Evolutionary conservation across 2,113 vertebrate genomes (phyloP).

Genomic region (Eudyptes chrysolophus): DNA sequence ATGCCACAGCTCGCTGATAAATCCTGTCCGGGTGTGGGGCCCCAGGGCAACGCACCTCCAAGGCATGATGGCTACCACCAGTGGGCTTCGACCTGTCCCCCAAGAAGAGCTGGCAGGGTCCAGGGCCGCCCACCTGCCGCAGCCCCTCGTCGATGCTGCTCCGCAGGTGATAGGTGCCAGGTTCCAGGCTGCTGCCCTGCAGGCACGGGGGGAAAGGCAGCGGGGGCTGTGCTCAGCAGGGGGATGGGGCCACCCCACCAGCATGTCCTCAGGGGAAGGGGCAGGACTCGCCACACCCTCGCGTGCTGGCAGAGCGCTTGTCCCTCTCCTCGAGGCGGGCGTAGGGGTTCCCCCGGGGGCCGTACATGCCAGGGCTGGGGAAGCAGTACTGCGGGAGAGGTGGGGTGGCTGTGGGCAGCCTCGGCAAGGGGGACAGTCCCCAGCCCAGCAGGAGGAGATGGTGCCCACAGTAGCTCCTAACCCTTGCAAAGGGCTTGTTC

Average conservation of each 20-base stretch:
- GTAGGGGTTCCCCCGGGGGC: conserved; percentile 69
- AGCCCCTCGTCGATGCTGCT: conserved; percentile 38
- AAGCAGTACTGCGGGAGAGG: conserved; percentile 42
- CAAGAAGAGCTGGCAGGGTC: conserved; percentile 59
- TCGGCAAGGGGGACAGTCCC: neutral
- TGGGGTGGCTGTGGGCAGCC: neutral
- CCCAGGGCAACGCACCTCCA: conserved; percentile 33
- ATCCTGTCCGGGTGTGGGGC: accelerated
- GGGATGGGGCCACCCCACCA: neutral
- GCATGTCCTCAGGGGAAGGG: neutral
- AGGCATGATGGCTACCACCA: conserved; percentile 34
- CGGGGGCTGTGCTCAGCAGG: neutral
- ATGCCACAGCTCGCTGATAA: neutral
- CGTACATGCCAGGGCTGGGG: conserved; percentile 76
- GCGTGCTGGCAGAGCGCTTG: neutral
- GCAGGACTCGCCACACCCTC: conserved; percentile 4
- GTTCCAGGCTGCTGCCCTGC: conserved; percentile 53
- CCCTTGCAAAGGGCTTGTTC: neutral
- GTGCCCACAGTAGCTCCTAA: neutral
- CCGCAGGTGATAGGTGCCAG: conserved; percentile 69
- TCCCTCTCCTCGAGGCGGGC: conserved; percentile 51
- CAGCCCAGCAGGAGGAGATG: neutral
- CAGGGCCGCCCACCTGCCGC: neutral
- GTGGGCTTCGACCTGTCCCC: conserved; percentile 39
- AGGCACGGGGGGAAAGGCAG: accelerated